Evolutionary conservation across 2,113 vertebrate species (phyloP).

Genomic region (Nannobrachium achirus): DNA sequence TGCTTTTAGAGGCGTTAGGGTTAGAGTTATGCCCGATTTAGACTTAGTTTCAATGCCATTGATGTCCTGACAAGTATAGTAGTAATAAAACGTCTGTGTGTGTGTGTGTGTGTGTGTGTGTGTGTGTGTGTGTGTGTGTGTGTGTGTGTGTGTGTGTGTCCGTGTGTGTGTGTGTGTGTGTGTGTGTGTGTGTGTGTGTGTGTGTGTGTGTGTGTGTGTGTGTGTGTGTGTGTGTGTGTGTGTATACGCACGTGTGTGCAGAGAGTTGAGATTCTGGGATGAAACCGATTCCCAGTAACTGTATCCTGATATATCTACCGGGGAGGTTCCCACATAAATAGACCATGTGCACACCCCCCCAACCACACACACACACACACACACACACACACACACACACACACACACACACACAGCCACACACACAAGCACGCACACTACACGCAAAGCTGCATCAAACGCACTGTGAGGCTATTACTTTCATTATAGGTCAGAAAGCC

Average conservation of each 20-base stretch:
- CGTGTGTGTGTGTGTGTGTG: constrained; percentile 4
- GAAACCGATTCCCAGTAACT: constrained; percentile 15
- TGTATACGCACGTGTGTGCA: constrained; percentile 1
- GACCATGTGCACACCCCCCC: not conserved
- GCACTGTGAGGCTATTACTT: no score
- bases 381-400: no score
- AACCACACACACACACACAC: no score
- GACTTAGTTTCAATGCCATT: no score
- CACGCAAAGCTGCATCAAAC: no score
- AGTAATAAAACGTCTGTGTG: no score
- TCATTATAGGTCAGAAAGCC: no score
- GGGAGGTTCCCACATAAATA: no score
- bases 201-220: not conserved
- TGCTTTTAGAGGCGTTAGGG: no score
- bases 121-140: constrained; percentile 4
- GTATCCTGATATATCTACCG: constrained; percentile 5
- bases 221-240: constrained; percentile 1
- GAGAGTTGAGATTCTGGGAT: not conserved
- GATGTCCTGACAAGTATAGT: no score
- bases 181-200: constrained; percentile 3
- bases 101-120: not conserved
- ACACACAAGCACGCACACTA: not conserved
- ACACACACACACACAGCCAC: no score
- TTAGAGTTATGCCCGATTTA: no score
- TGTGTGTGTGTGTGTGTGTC: constrained; percentile 1